Evolutionary conservation across 1,140 invertebrate genomes (phyloP).

Genomic region (Drosophila saltans): DNA sequence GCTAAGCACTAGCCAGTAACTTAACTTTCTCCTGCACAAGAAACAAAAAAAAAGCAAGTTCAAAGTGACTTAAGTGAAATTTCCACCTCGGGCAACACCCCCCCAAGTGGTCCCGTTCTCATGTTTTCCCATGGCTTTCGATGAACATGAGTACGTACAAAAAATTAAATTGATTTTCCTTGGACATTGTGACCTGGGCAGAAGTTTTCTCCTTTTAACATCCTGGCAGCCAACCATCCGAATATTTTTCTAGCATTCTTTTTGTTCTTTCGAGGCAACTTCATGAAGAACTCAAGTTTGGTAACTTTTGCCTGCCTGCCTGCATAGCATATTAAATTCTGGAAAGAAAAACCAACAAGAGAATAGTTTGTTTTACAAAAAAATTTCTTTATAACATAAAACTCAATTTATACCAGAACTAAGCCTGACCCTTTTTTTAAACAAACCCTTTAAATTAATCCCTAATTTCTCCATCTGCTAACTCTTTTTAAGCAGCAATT

Average conservation of each 20-base stretch:
- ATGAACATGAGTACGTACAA: slow-evolving; percentile 56
- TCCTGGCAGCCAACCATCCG: slow-evolving; percentile 23
- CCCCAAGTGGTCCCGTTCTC: slow-evolving; percentile 6
- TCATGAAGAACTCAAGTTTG: slow-evolving; percentile 19
- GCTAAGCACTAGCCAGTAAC: slow-evolving; percentile 54
- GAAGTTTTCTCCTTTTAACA: slow-evolving; percentile 35
- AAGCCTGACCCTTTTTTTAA: neutral
- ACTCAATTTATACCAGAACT: neutral
- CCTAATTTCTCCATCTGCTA: neutral
- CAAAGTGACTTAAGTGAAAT: slow-evolving; percentile 79
- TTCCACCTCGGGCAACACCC: slow-evolving; percentile 53
- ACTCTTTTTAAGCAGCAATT: slow-evolving; percentile 45
- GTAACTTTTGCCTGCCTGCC: slow-evolving; percentile 17
- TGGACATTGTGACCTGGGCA: slow-evolving; percentile 58
- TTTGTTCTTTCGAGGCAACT: slow-evolving; percentile 24
- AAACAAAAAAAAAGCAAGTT: slow-evolving; percentile 46
- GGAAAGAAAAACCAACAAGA: slow-evolving; percentile 7
- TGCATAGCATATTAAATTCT: slow-evolving; percentile 54
- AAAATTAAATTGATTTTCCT: slow-evolving; percentile 79
- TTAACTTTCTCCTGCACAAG: slow-evolving; percentile 53
- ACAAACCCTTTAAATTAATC: neutral
- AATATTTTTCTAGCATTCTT: slow-evolving; percentile 10
- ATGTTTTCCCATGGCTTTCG: slow-evolving; percentile 21
- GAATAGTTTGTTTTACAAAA: slow-evolving; percentile 40
- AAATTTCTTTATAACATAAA: neutral